Percentiles rank a stretch among this genome's conserved stretches.
Evolutionary conservation across 2,113 vertebrate genomes (phyloP).

Genomic region (Mugil cephalus): DNA sequence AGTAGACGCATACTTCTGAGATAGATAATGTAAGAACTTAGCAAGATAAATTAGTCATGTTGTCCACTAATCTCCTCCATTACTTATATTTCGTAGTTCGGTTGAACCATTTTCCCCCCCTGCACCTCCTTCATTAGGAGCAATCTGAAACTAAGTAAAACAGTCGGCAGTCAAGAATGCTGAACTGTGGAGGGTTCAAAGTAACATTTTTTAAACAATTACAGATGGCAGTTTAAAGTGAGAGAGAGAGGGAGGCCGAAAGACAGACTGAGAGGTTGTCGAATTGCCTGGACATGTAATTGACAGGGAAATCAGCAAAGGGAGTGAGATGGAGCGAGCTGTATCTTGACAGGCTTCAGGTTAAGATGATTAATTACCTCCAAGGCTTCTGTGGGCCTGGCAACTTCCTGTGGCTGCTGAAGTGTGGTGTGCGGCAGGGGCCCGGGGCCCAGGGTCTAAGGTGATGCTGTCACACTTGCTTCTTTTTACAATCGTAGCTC

Average conservation of each 20-base stretch:
- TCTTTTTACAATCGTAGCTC: slow-evolving; percentile 82
- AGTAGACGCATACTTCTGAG: neutral
- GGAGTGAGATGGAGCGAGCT: slow-evolving; percentile 80
- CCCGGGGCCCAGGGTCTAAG: slow-evolving; percentile 81
- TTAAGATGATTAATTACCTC: slow-evolving; percentile 96
- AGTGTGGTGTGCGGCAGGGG: slow-evolving; percentile 70
- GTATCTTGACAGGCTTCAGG: slow-evolving; percentile 93
- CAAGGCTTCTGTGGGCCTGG: slow-evolving; percentile 85
- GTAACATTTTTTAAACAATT: slow-evolving; percentile 91
- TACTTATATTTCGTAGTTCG: neutral
- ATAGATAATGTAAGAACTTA: neutral
- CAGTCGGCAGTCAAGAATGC: slow-evolving; percentile 82
- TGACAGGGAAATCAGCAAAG: slow-evolving; percentile 91
- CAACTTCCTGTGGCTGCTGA: slow-evolving; percentile 90
- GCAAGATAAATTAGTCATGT: neutral
- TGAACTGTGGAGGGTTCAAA: slow-evolving; percentile 69
- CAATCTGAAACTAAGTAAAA: slow-evolving; percentile 50
- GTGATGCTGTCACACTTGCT: slow-evolving; percentile 86
- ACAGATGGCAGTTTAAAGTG: slow-evolving; percentile 88
- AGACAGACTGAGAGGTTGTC: slow-evolving; percentile 78
- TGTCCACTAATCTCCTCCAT: neutral
- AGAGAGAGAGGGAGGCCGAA: slow-evolving; percentile 65
- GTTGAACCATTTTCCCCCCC: neutral
- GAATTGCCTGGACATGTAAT: slow-evolving; percentile 83
- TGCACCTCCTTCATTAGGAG: slow-evolving; percentile 23